phyloP scores from a whole-genome alignment of 2,113 vertebrate species.

The Promerops cafer region DNA sequence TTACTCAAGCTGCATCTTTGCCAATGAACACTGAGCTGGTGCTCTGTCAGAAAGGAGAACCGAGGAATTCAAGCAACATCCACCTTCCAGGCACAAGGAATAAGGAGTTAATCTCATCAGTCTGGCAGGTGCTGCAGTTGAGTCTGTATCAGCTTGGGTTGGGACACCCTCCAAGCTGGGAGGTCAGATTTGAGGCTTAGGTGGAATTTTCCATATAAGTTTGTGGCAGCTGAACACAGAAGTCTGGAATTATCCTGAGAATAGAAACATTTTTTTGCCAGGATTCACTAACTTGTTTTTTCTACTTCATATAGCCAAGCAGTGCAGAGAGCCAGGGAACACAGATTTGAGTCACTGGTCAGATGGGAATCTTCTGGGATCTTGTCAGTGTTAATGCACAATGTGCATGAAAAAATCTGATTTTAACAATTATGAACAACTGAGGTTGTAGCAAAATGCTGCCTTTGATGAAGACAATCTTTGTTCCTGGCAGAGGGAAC shows the following conservation, averaged over 20 bases:
- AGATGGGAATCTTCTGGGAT: background rate
- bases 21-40: background rate
- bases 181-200: background rate
- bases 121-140: background rate
- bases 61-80: background rate
- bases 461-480: background rate
- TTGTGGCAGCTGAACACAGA: background rate
- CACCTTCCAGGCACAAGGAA: background rate
- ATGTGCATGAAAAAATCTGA: background rate
- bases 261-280: background rate
- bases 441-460: background rate
- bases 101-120: background rate
- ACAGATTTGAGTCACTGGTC: background rate
- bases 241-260: background rate
- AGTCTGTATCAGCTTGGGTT: background rate
- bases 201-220: background rate
- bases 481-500: background rate
- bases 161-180: background rate
- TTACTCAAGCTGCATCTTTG: conserved; percentile 9
- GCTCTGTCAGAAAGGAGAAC: conserved; percentile 10
- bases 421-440: background rate
- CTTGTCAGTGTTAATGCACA: background rate
- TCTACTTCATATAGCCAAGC: background rate
- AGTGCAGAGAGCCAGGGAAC: background rate
- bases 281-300: background rate